A percentile compares a stretch with the other conserved stretches of the same genome.
Evolutionary conservation across 2,888 invertebrate species (phyloP).

Genomic region (Mylabris sibirica): DNA sequence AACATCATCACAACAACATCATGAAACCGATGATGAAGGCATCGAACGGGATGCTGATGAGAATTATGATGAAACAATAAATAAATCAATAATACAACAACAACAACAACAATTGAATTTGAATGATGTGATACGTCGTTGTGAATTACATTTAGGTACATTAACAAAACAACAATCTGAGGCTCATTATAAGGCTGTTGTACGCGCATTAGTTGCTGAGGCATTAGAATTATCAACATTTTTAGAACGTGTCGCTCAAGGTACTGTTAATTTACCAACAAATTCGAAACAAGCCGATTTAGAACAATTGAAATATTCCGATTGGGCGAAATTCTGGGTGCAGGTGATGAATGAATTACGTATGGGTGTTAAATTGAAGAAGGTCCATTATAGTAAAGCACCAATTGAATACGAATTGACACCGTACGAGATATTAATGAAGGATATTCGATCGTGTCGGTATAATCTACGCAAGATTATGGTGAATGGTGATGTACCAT

Average conservation of each 20-base stretch:
- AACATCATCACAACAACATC: slow-evolving; percentile 47
- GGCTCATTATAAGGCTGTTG: slow-evolving; percentile 89
- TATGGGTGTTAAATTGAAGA: slow-evolving; percentile 92
- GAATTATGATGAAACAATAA: slow-evolving; percentile 66
- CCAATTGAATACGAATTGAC: slow-evolving; percentile 93
- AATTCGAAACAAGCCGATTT: slow-evolving; percentile 72
- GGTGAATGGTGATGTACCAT: slow-evolving; percentile 84
- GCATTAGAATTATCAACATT: slow-evolving; percentile 90
- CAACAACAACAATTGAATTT: slow-evolving; percentile 39
- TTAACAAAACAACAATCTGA: slow-evolving; percentile 69
- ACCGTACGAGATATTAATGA: slow-evolving; percentile 96
- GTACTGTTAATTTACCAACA: slow-evolving; percentile 72
- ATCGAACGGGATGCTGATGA: slow-evolving; percentile 88
- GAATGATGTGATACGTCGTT: slow-evolving; percentile 47
- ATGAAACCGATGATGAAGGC: slow-evolving; percentile 85
- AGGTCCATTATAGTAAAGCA: slow-evolving; percentile 78
- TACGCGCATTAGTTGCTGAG: slow-evolving; percentile 90
- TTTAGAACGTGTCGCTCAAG: slow-evolving; percentile 81
- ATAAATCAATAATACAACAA: slow-evolving; percentile 48
- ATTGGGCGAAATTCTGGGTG: slow-evolving; percentile 96
- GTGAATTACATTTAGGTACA: slow-evolving; percentile 51
- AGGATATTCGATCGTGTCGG: slow-evolving; percentile 89
- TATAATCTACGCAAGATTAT: slow-evolving; percentile 88
- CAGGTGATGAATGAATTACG: slow-evolving; percentile 93
- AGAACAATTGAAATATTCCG: slow-evolving; percentile 84